Conservation (phyloP, 2,888 invertebrate genomes). For the Dione juno region DNA sequence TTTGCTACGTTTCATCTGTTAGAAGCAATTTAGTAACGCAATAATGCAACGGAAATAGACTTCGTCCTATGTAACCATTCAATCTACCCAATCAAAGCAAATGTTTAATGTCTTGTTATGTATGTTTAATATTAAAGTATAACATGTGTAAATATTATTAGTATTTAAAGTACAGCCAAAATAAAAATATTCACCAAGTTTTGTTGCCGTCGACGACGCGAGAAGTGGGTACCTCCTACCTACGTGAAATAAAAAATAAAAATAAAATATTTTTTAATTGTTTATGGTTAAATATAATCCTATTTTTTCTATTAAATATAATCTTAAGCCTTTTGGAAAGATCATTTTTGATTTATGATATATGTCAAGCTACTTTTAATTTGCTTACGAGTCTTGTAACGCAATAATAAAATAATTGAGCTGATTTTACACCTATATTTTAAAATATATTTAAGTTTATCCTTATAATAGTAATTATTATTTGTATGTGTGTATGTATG, state of each 20-base stretch:
- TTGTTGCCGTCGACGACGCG: background rate
- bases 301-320: no score
- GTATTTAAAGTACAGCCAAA: no score
- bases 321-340: no score
- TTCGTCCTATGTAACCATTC: conserved; percentile 60
- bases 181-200: background rate
- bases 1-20: conserved; percentile 67
- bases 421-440: no score
- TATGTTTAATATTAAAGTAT: conserved; percentile 2
- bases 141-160: background rate
- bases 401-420: no score
- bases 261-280: background rate
- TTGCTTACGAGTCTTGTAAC: no score
- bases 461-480: no score
- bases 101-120: conserved; percentile 33
- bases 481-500: no score
- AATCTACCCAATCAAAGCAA: conserved; percentile 48
- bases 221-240: background rate
- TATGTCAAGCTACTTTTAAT: no score
- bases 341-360: no score
- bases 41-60: conserved; percentile 68
- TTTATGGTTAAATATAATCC: no score
- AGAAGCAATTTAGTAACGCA: conserved; percentile 64
- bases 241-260: background rate
- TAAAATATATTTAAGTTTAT: no score